Conservation (phyloP, 2,888 invertebrate genomes). For the Melanchra persicariae region DNA sequence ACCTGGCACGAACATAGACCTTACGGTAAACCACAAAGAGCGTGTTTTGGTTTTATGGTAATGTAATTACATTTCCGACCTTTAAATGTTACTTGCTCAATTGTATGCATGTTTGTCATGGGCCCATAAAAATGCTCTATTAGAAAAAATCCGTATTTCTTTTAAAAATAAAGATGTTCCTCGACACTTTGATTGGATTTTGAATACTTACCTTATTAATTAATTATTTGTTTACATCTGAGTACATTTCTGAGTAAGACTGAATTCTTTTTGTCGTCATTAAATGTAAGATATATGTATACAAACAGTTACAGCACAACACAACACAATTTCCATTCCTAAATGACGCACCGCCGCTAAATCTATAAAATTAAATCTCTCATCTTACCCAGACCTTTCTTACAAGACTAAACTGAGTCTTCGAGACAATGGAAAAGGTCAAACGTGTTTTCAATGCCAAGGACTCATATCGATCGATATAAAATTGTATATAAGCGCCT, state of each 20-base stretch:
- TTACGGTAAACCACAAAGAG: conserved; percentile 25
- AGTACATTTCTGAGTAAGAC: neutral
- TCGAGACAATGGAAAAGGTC: conserved; percentile 54
- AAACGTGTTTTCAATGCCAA: conserved; percentile 60
- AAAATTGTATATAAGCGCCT: conserved; percentile 42
- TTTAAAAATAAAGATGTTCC: too few species aligned
- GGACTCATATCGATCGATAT: conserved; percentile 57
- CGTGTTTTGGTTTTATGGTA: conserved; percentile 51
- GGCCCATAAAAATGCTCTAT: conserved; percentile 8
- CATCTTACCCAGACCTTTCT: conserved; percentile 25
- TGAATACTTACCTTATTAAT: neutral
- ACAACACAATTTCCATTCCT: neutral
- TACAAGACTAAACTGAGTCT: conserved; percentile 32
- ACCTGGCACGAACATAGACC: conserved; percentile 32
- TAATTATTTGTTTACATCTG: too few species aligned
- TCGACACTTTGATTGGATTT: conserved; percentile 1
- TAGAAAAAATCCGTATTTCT: too few species aligned
- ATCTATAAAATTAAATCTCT: conserved; percentile 19
- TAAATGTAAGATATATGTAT: neutral
- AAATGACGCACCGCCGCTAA: neutral
- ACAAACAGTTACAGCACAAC: neutral
- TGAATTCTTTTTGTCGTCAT: neutral
- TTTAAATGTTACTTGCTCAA: conserved; percentile 74
- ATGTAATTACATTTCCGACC: conserved; percentile 56
- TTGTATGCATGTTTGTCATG: conserved; percentile 59